phyloP scores from a whole-genome alignment of 2,797 vertebrate genomes.

The Limosa lapponica region DNA sequence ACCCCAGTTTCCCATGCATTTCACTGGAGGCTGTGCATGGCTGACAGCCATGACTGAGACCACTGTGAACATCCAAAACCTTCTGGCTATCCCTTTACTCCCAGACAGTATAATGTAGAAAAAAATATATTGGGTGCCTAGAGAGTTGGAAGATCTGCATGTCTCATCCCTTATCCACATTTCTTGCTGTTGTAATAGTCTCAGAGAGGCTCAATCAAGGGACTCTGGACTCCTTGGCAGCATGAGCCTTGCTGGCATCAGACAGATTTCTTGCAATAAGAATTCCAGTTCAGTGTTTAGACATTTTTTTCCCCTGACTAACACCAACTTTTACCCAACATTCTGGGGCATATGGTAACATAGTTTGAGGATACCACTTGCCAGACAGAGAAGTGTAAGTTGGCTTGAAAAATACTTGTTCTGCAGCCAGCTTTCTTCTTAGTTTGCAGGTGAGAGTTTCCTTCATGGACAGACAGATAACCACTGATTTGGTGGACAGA shows the following conservation, averaged over 20 bases:
- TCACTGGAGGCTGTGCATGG: not conserved
- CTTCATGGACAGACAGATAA: not conserved
- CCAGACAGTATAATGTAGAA: not conserved
- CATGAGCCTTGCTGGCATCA: not conserved
- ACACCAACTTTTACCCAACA: not conserved
- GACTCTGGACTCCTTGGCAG: not conserved
- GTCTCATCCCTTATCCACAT: not conserved
- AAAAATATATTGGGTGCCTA: not conserved
- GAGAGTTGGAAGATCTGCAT: not conserved
- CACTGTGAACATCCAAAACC: not conserved
- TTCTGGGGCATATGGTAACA: not conserved
- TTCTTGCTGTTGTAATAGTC: not conserved
- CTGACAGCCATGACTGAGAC: not conserved
- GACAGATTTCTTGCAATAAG: not conserved
- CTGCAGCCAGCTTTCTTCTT: not conserved
- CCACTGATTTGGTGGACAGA: not conserved
- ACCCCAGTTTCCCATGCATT: not conserved
- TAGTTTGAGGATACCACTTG: not conserved
- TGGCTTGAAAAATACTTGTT: not conserved
- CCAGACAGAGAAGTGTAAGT: not conserved
- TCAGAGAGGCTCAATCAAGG: not conserved
- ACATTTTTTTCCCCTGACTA: not conserved
- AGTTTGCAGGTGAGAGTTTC: not conserved
- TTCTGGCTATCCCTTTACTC: not conserved
- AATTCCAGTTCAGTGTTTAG: not conserved